Conservation (phyloP, 1,140 invertebrate genomes). For the Neotoxoptera formosana region DNA sequence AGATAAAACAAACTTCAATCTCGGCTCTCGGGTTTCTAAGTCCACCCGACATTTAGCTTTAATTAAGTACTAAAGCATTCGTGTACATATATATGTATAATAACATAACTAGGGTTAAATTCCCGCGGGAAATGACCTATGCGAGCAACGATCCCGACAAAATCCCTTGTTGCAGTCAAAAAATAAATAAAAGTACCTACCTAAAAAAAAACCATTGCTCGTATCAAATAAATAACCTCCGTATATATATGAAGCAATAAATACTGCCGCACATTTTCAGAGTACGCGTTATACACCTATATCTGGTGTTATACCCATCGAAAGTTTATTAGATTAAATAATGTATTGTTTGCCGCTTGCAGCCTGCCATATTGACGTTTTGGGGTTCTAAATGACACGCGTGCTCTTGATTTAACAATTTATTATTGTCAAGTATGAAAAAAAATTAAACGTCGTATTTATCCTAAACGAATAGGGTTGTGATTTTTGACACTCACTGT, state of each 20-base stretch:
- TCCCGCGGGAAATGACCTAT: constrained; percentile 34
- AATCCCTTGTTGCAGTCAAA: not conserved
- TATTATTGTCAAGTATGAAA: not conserved
- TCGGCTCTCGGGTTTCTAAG: not conserved
- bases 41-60: not conserved
- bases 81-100: not conserved
- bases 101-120: not conserved
- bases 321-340: constrained; percentile 22
- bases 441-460: not conserved
- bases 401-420: not conserved
- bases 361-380: not conserved
- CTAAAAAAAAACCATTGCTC: not conserved
- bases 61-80: constrained; percentile 38
- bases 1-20: constrained; percentile 54
- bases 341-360: not conserved
- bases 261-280: not conserved
- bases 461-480: not conserved
- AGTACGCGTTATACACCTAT: not conserved
- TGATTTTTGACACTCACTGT: not conserved
- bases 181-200: not conserved
- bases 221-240: not conserved
- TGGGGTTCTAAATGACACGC: not conserved
- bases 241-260: not conserved
- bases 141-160: not conserved
- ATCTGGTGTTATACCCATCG: not conserved